Percentiles rank a stretch among this genome's conserved stretches.
These are phyloP conservation scores for Lasioglossum marginatum DNA, from an alignment of 2,888 invertebrate species.

Conservation along the genomic window DNA sequence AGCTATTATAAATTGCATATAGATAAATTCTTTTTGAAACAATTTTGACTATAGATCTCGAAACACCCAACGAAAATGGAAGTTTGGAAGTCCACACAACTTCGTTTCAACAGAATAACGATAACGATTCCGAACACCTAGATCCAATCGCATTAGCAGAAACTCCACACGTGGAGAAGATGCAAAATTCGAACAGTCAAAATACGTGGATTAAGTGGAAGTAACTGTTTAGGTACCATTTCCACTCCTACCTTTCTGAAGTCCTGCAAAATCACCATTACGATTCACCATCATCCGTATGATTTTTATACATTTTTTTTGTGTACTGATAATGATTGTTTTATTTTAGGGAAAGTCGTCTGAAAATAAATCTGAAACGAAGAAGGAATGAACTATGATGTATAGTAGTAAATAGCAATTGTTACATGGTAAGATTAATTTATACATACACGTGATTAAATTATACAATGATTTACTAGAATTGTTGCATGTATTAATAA, in stretches of 20 bases:
- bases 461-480: constrained; percentile 27
- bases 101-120: constrained; percentile 25
- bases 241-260: not conserved
- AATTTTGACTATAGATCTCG: constrained; percentile 28
- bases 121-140: constrained; percentile 30
- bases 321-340: not conserved
- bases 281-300: not conserved
- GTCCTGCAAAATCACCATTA: not conserved
- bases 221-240: constrained; percentile 50
- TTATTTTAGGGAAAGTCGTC: constrained; percentile 48
- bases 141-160: constrained; percentile 34
- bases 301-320: not conserved
- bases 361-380: constrained; percentile 27
- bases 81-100: not conserved
- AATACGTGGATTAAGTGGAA: constrained; percentile 28
- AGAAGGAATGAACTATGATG: constrained; percentile 21
- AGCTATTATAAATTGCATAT: not conserved
- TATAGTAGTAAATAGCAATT: constrained; percentile 25
- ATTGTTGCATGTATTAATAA: constrained; percentile 29
- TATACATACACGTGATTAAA: constrained; percentile 24
- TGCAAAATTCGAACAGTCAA: constrained; percentile 27
- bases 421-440: constrained; percentile 16
- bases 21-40: constrained; percentile 11
- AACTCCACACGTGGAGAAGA: constrained; percentile 7
- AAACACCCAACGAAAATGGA: constrained; percentile 25